Base-by-base conservation (phyloP, 2,888 invertebrate genomes). In the Plebejus anna region DNA sequence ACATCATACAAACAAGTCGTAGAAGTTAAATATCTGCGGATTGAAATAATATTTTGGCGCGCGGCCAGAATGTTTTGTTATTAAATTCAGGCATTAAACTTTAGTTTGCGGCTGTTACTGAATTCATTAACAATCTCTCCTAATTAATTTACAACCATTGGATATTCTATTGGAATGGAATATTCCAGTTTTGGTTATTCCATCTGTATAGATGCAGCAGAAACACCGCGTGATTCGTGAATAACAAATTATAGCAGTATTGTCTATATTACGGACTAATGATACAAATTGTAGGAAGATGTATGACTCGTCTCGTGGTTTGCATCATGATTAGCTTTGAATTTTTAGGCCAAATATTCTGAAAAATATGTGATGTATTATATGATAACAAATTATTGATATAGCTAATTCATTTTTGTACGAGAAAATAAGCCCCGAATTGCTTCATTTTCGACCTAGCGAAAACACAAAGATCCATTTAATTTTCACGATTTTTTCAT, bases 1-100 rank as follows among this genome's bases (percentile, higher is more conserved):
- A 38, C 36, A 70, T 16, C 38, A 71, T 71, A 71, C 38, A 71
- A 71, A 38, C n/a, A 71, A 42, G 71, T 71, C 5, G 38, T 16
- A 71, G 71, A 71, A 71, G 71, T 42, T 22, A 71, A 71, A 71
- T 71, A 71, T 71, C 71, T 71, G 70, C 38, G 9, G 71, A 71
- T 71, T 71, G 71, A 71, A 71, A 71, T 71, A 71, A 71, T 42
- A 42, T 71, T 70, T 71, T 71, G 71, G 71, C 71, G 71, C 42
- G 42, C n/a, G 9, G 71, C 71, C 71, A 71, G 6, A 71, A 42
- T 71, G 71, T 71, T 42, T 71, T 71, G 38, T 42, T 71, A 71
- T 71, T 71, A 71, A 71, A 71, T 71, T 71, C 42, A 9, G 38
- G 42, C 42, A 71, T 71, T 71, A 71, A 71, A 71, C 38, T 71